Percentiles rank a stretch among this genome's conserved stretches.
Evolutionary conservation across 2,888 invertebrate species (phyloP).

Genomic region (Sialis fuliginosa): DNA sequence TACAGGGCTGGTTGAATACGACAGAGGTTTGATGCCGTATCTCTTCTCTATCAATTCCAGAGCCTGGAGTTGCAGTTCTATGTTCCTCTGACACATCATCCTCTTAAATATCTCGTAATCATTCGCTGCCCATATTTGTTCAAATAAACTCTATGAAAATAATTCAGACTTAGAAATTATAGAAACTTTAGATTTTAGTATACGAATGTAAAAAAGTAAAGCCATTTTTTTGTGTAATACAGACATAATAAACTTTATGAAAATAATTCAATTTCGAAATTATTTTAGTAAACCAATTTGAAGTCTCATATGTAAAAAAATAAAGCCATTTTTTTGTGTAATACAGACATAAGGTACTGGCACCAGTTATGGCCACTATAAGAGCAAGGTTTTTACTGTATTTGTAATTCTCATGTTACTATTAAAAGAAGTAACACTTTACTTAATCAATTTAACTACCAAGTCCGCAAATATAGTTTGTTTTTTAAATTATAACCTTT

Average conservation of each 20-base stretch:
- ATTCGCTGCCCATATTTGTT: conserved; percentile 85
- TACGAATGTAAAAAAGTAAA: not conserved
- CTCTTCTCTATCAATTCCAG: conserved; percentile 67
- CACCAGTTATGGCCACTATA: too few species aligned
- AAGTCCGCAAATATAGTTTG: too few species aligned
- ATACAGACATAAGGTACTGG: too few species aligned
- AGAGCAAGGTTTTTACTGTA: too few species aligned
- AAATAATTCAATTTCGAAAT: not conserved
- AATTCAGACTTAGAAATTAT: not conserved
- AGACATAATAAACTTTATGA: not conserved
- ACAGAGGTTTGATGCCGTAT: conserved; percentile 46
- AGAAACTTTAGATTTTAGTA: not conserved
- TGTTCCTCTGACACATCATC: conserved; percentile 86
- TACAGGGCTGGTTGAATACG: conserved; percentile 22
- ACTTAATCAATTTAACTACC: too few species aligned
- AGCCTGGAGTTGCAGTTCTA: conserved; percentile 79
- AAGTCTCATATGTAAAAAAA: too few species aligned
- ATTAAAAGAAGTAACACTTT: too few species aligned
- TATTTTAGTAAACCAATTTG: not conserved
- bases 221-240: not conserved
- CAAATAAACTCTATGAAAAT: conserved; percentile 33
- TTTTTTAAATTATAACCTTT: too few species aligned
- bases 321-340: too few species aligned
- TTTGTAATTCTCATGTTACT: too few species aligned
- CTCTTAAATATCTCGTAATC: conserved; percentile 76